Base-by-base conservation (phyloP, 2,888 invertebrate genomes). In the Sesia bembeciformis region DNA sequence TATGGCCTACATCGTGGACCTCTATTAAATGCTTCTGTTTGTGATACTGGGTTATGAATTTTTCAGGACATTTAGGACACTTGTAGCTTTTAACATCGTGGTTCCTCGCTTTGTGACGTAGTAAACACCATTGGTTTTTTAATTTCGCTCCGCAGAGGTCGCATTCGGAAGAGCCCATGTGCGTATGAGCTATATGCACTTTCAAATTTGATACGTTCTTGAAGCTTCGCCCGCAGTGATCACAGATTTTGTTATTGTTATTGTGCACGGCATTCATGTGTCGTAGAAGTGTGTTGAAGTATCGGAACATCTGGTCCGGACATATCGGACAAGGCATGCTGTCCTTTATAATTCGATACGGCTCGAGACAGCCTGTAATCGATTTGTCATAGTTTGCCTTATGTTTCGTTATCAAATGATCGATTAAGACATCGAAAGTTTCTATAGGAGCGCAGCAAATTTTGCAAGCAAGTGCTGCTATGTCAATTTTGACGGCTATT, bases 1-100 rank as follows among this genome's bases (percentile, higher is more conserved):
- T 87, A 54, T 88, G 87, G 0, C 89, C 89, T 0, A 81, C 76
- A 55, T 84, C 76, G 59, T 89, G 88, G 51, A 81, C 87, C 39
- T 88, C 80, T 5, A 90, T 91, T 60, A 90, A 62, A 58, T 92
- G 92, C 59, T 89, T 86, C 53, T 84, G 86, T 41, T 91, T 80
- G 55, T 91, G 90, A 4, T 91, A 87, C 4, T 88, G 83, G 0
- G 90, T 90, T 3, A 88, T 84, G 58, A 92, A 92, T 4, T 67
- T 65, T 40, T 89, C 85, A 0, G 81, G 72, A 54, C 90, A 90
- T 56, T 81, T 78, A 0, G 78, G 66, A 54, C 90, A 90, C 56
- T 86, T 84, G 57, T 77, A 77, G 39, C 83, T 83, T 57, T 84
- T 88, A 0, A 74, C 83, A 59, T 87, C 70, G 59, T 89, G 88